A percentile compares a stretch with the other conserved stretches of the same genome.
Evolutionary conservation across 2,888 invertebrate genomes (phyloP).

Genomic region (Tromatobia lineatoria): DNA sequence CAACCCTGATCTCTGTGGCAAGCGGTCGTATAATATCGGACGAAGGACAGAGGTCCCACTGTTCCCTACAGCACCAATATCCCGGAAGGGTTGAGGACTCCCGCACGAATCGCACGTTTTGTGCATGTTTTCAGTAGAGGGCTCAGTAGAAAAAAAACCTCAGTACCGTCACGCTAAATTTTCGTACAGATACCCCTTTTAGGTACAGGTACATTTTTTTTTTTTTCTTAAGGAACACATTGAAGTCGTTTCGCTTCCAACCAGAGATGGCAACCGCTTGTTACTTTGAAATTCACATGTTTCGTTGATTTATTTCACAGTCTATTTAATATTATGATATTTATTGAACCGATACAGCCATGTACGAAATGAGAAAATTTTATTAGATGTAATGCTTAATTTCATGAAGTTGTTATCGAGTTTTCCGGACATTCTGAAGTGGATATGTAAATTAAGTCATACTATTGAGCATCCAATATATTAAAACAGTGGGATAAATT

Average conservation of each 20-base stretch:
- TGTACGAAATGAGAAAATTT: too few species aligned
- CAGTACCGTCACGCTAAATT: slow-evolving; percentile 65
- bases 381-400: too few species aligned
- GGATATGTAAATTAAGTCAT: too few species aligned
- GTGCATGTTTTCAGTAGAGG: slow-evolving; percentile 53
- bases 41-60: slow-evolving; percentile 78
- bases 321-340: background rate
- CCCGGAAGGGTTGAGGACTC: slow-evolving; percentile 74
- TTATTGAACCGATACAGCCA: too few species aligned
- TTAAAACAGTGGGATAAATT: too few species aligned
- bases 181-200: slow-evolving; percentile 45
- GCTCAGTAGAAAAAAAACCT: slow-evolving; percentile 60
- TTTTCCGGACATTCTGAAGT: too few species aligned
- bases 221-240: background rate
- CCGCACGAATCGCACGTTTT: slow-evolving; percentile 60
- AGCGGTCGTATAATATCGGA: slow-evolving; percentile 67
- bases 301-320: background rate
- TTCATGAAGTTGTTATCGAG: too few species aligned
- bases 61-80: slow-evolving; percentile 74
- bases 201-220: slow-evolving; percentile 62
- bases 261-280: background rate
- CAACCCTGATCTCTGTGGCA: slow-evolving; percentile 69
- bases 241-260: background rate
- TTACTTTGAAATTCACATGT: background rate
- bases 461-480: too few species aligned